These are phyloP conservation scores for Alosa alosa DNA, from an alignment of 2,113 vertebrate genomes.

Conservation along the genomic window DNA sequence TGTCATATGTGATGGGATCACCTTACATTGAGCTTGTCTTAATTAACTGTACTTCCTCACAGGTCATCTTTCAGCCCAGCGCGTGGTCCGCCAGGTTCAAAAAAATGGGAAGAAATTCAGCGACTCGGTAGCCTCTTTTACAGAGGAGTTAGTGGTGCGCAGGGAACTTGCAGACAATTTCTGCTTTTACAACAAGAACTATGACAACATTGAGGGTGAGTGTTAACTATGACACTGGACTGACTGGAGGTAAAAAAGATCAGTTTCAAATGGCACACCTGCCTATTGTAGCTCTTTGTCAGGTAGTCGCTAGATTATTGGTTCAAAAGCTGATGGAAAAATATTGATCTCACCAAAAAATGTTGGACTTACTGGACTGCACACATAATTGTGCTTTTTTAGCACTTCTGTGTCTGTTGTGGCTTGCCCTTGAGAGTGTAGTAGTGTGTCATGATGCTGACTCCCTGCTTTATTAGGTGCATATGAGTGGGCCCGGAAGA, in stretches of 20 bases:
- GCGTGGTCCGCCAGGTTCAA: conserved; percentile 78
- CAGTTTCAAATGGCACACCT: background rate
- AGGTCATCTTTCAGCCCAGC: conserved; percentile 85
- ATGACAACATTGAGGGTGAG: conserved; percentile 80
- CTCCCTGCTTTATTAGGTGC: conserved; percentile 58
- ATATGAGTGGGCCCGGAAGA: conserved; percentile 79
- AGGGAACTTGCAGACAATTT: conserved; percentile 88
- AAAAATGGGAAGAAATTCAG: conserved; percentile 49
- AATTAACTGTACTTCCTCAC: background rate
- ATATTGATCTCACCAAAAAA: background rate
- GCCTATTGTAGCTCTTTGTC: background rate
- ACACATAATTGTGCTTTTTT: background rate
- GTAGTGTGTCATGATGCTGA: background rate
- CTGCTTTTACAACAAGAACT: conserved; percentile 87
- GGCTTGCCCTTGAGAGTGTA: background rate
- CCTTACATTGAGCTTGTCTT: background rate
- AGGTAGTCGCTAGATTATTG: too few species aligned
- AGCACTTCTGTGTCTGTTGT: background rate
- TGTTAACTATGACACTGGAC: background rate
- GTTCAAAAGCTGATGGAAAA: too few species aligned
- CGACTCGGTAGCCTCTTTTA: conserved; percentile 68
- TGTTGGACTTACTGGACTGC: background rate
- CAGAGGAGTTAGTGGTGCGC: conserved; percentile 85
- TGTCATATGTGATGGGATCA: background rate
- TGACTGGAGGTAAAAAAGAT: too few species aligned